phyloP scores from a whole-genome alignment of 1,140 invertebrate species.

The Drosophila lacteicornis region DNA sequence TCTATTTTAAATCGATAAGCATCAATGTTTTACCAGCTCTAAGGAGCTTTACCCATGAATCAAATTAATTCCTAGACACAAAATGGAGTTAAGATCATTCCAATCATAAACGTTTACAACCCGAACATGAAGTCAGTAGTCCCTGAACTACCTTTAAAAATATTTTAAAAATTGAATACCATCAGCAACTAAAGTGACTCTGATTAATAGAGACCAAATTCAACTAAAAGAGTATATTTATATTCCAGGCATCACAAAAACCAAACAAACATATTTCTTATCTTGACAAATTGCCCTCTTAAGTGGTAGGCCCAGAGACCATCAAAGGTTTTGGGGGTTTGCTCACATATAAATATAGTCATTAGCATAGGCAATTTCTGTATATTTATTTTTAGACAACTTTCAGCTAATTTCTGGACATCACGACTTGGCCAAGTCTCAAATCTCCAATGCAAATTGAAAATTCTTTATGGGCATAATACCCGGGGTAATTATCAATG shows the following conservation, averaged over 20 bases:
- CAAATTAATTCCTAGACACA: background rate
- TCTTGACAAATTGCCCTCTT: conserved; percentile 41
- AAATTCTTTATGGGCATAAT: conserved; percentile 42
- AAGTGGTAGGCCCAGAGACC: conserved; percentile 32
- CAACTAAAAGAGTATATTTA: conserved; percentile 20
- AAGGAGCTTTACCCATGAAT: too few species aligned
- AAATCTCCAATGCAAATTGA: conserved; percentile 49
- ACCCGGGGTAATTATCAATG: conserved; percentile 27
- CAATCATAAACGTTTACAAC: background rate
- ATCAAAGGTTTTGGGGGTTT: background rate
- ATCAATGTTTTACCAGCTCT: too few species aligned
- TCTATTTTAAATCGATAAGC: too few species aligned
- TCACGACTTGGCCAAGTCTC: conserved; percentile 14
- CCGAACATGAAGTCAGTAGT: background rate
- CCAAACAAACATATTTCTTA: conserved; percentile 9
- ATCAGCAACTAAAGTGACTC: background rate
- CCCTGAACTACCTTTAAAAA: background rate
- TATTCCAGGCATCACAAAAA: conserved; percentile 1
- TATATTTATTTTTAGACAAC: conserved; percentile 11
- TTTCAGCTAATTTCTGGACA: conserved; percentile 38
- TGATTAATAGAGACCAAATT: conserved; percentile 2
- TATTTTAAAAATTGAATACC: background rate
- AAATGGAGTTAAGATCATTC: background rate
- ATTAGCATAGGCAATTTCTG: conserved; percentile 38
- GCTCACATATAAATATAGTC: conserved; percentile 18